Conservation (phyloP, 2,888 invertebrate species). For the Cremastinae sp. region DNA sequence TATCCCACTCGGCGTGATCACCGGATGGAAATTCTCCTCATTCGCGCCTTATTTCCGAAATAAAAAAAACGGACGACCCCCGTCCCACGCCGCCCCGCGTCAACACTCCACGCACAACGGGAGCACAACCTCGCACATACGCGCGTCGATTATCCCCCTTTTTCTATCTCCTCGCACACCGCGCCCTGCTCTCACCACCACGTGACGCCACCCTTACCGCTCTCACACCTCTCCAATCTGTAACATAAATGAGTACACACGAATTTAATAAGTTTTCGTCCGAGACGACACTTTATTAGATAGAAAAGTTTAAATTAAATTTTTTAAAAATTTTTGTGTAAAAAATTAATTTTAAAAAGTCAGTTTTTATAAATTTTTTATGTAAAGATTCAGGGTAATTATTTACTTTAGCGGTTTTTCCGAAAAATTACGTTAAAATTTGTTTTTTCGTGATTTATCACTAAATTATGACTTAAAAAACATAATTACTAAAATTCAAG, state of each 20-base stretch:
- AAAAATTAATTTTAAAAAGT: too few species aligned
- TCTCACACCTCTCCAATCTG: slow-evolving; percentile 62
- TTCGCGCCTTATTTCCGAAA: slow-evolving; percentile 11
- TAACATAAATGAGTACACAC: slow-evolving; percentile 34
- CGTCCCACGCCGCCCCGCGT: slow-evolving; percentile 14
- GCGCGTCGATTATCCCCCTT: slow-evolving; percentile 59
- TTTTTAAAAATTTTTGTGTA: too few species aligned
- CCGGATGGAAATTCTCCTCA: slow-evolving; percentile 9
- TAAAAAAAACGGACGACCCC: neutral
- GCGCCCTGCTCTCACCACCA: slow-evolving; percentile 64
- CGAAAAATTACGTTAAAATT: too few species aligned
- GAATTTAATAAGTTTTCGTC: too few species aligned
- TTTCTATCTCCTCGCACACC: slow-evolving; percentile 66
- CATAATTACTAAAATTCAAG: too few species aligned
- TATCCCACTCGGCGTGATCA: slow-evolving; percentile 17
- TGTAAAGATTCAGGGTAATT: too few species aligned
- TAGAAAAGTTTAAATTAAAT: too few species aligned
- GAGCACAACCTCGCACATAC: slow-evolving; percentile 47
- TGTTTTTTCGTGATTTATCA: too few species aligned
- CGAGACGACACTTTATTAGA: slow-evolving; percentile 4
- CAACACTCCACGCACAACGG: slow-evolving; percentile 1
- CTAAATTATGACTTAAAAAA: too few species aligned
- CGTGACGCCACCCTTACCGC: slow-evolving; percentile 66
- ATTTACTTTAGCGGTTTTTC: too few species aligned
- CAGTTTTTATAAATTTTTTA: too few species aligned